Evolutionary conservation across 1,140 invertebrate genomes (phyloP).

Genomic region (Vanessa atalanta): DNA sequence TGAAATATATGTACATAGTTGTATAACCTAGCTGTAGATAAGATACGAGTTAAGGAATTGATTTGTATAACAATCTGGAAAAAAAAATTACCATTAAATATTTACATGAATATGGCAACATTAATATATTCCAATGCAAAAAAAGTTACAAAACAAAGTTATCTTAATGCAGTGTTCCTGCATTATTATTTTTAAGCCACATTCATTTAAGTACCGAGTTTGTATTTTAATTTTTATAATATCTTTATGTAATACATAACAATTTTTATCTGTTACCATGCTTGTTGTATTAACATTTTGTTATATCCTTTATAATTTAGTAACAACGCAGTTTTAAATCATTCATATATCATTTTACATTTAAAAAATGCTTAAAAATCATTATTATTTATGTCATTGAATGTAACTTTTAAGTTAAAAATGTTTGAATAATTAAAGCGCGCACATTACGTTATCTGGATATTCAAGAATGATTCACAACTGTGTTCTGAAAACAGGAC

Average conservation of each 20-base stretch:
- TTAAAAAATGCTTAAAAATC: background rate
- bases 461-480: background rate
- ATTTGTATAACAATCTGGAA: background rate
- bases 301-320: background rate
- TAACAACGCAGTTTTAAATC: slow-evolving; percentile 1
- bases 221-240: background rate
- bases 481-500: slow-evolving; percentile 11
- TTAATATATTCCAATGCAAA: background rate
- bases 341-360: background rate
- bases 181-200: background rate
- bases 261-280: slow-evolving; percentile 9
- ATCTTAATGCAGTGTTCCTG: background rate
- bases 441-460: background rate
- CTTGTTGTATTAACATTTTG: slow-evolving; percentile 5
- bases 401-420: background rate
- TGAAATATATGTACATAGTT: slow-evolving; percentile 18
- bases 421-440: background rate
- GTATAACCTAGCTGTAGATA: slow-evolving; percentile 8
- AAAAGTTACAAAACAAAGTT: background rate
- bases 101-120: background rate
- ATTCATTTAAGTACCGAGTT: background rate
- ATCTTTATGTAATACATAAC: background rate
- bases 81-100: background rate
- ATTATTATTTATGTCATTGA: background rate
- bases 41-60: slow-evolving; percentile 13